Conservation (phyloP, 2,113 vertebrate species). For the Nematolebias whitei region DNA sequence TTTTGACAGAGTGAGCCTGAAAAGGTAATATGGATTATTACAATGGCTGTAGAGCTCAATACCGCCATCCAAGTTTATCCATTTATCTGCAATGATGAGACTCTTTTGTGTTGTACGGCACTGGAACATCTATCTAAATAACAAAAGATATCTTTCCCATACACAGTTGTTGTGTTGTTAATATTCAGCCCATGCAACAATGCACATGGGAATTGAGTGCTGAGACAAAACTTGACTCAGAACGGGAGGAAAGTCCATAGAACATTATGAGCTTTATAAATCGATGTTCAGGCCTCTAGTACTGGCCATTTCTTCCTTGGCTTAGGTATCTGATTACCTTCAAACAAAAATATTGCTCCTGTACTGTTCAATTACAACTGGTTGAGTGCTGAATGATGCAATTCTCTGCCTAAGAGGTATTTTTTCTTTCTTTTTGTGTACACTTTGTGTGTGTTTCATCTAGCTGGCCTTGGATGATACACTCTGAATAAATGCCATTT, state of each 20-base stretch:
- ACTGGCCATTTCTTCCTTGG: constrained; percentile 55
- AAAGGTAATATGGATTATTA: constrained; percentile 84
- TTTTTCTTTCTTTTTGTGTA: constrained; percentile 55
- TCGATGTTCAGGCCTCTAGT: constrained; percentile 51
- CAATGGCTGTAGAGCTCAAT: constrained; percentile 80
- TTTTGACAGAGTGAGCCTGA: constrained; percentile 79
- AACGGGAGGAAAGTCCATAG: constrained; percentile 60
- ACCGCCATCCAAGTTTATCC: constrained; percentile 80
- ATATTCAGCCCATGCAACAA: constrained; percentile 73
- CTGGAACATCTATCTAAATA: constrained; percentile 82
- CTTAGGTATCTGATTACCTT: constrained; percentile 76
- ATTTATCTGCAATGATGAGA: constrained; percentile 82
- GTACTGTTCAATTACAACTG: constrained; percentile 72
- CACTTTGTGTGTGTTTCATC: constrained; percentile 61
- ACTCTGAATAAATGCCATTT: constrained; percentile 79
- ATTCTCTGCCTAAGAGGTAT: constrained; percentile 69
- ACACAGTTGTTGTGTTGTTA: constrained; percentile 73
- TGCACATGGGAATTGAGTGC: constrained; percentile 62
- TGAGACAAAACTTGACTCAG: constrained; percentile 65
- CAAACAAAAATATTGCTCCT: constrained; percentile 70
- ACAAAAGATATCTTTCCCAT: constrained; percentile 78
- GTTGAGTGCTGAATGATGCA: constrained; percentile 69
- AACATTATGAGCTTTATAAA: constrained; percentile 66
- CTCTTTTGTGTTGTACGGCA: constrained; percentile 77
- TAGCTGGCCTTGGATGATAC: constrained; percentile 71